Conservation (phyloP, 2,888 invertebrate species). For the Rotaria macrura region DNA sequence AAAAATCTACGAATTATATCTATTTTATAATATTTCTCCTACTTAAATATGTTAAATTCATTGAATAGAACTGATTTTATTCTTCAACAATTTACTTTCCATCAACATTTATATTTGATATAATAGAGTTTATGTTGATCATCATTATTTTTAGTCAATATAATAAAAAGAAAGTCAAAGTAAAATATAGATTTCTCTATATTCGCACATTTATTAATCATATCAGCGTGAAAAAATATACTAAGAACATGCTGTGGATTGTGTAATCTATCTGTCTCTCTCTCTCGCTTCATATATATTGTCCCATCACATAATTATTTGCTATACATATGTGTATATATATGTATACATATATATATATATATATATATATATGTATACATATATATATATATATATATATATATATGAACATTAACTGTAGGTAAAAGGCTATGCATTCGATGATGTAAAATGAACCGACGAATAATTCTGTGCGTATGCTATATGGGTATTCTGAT, state of each 20-base stretch:
- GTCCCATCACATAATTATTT: background rate
- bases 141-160: no score
- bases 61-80: no score
- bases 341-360: background rate
- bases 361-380: background rate
- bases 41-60: background rate
- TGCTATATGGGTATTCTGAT: background rate
- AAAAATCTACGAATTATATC: background rate
- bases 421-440: background rate
- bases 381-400: background rate
- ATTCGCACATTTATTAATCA: background rate
- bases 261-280: background rate
- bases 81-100: no score
- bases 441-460: background rate
- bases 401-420: background rate
- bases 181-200: background rate
- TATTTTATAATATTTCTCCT: background rate
- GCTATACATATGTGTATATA: background rate
- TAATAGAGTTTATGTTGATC: no score
- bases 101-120: no score
- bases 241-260: background rate
- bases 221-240: background rate
- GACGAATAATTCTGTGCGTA: background rate
- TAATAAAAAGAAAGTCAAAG: no score
- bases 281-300: background rate